Evolutionary conservation across 1,140 invertebrate genomes (phyloP).

Genomic region (Drosophila sulfurigaster): DNA sequence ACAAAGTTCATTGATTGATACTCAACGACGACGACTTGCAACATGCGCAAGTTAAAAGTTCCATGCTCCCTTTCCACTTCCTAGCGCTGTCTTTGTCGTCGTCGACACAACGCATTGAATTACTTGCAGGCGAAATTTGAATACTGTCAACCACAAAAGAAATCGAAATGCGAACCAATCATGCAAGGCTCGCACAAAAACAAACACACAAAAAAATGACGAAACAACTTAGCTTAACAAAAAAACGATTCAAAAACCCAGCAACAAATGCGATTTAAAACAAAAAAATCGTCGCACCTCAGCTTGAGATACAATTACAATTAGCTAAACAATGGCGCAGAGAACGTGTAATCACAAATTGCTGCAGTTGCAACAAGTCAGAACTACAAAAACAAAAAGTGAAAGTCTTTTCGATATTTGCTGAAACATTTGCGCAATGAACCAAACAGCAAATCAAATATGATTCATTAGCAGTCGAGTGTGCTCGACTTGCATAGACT

Average conservation of each 20-base stretch:
- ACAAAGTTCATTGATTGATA: slow-evolving; percentile 68
- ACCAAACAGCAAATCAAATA: slow-evolving; percentile 11
- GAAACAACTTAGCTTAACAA: slow-evolving; percentile 12
- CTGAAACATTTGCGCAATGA: slow-evolving; percentile 19
- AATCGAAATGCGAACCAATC: slow-evolving; percentile 66
- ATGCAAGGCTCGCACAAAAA: slow-evolving; percentile 55
- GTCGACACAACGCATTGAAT: slow-evolving; percentile 40
- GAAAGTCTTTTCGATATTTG: slow-evolving; percentile 31
- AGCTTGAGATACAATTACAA: slow-evolving; percentile 39
- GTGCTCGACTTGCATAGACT: neutral
- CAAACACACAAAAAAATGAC: slow-evolving; percentile 29
- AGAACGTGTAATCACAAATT: slow-evolving; percentile 15
- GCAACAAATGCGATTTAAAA: slow-evolving; percentile 19
- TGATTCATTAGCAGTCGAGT: neutral
- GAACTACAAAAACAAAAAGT: slow-evolving; percentile 15
- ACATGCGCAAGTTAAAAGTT: slow-evolving; percentile 12
- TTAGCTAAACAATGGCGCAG: neutral
- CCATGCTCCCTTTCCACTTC: neutral
- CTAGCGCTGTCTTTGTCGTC: neutral
- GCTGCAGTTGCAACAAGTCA: slow-evolving; percentile 31
- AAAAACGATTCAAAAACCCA: neutral
- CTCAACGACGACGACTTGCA: slow-evolving; percentile 15
- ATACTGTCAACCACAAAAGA: slow-evolving; percentile 64
- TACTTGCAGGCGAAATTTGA: slow-evolving; percentile 58
- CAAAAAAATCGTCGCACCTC: slow-evolving; percentile 35